Evolutionary conservation across 2,797 vertebrate species (phyloP), one percentile per base, ranked within the genome.

Genomic region (Leuciscus waleckii): DNA sequence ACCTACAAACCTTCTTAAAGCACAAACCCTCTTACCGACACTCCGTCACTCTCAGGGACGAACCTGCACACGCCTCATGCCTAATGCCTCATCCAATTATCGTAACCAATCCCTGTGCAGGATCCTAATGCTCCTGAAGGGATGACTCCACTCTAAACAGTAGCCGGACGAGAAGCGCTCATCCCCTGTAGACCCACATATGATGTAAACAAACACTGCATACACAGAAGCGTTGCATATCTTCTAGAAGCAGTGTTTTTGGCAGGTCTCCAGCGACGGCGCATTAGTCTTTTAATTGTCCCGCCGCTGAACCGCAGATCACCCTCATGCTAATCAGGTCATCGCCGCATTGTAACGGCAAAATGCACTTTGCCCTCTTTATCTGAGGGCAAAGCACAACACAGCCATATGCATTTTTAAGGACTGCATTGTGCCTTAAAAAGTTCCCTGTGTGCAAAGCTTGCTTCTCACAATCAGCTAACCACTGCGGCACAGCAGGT

Each of bases 261-360:
- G 92, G 90, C 92, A 89, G 89, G 90, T 88, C 79, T 92, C 92
- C 93, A 92, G 87, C 58, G 82, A 89, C 86, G 49, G 86, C 86
- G 88, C 80, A 92, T 91, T 84, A 78, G 91, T 90, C 88, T 89
- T 90, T 88, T 86, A 49, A 84, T 81, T 79, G 92, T 92, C 92
- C 93, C 90, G 91, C 93, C 91, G 83, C 81, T 88, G 86, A 90
- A 86, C 86, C 37, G 46, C 51, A 54, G 49, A 49, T 37, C 37
- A 26, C 17, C 73, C 37, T 23, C 75, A 69, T 85, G 86, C 91
- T 93, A 94, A 93, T 94, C 87, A 89, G 93, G 91, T 90, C 91
- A 92, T 92, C 88, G 85, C 90, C 90, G 92, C 91, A 92, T 90
- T 91, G 90, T 77, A 92, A 93, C 46, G 74, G 58, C 54, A 80